phyloP scores from a whole-genome alignment of 2,113 vertebrate genomes.

The Trichechus manatus region DNA sequence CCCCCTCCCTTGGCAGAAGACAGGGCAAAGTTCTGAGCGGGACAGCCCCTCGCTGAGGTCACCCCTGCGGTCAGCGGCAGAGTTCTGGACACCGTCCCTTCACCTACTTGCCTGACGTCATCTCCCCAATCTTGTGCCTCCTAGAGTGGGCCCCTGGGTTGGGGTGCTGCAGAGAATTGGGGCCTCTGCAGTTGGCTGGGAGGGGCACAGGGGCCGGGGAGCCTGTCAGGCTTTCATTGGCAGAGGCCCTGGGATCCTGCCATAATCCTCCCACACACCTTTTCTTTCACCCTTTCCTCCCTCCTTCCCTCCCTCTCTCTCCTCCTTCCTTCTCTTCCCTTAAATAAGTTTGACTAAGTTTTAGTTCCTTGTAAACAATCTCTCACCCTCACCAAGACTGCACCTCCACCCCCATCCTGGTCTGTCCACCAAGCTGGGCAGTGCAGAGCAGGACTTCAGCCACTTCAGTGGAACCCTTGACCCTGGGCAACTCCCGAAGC shows the following conservation, averaged over 20 bases:
- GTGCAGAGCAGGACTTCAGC: not conserved
- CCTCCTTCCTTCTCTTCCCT: not conserved
- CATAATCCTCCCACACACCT: not conserved
- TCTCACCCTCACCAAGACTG: not conserved
- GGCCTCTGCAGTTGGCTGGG: no score
- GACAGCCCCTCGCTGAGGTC: not conserved
- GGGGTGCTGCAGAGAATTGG: not conserved
- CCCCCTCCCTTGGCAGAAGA: not conserved
- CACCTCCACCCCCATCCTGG: fast-evolving
- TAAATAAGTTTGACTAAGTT: not conserved
- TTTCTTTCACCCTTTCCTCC: not conserved
- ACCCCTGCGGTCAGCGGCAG: not conserved
- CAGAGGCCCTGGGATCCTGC: not conserved
- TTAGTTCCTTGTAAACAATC: not conserved
- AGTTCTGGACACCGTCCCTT: not conserved
- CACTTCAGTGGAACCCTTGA: not conserved
- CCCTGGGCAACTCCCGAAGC: not conserved
- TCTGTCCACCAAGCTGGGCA: not conserved
- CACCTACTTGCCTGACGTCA: fast-evolving
- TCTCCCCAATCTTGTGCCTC: not conserved
- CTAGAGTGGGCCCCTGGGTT: not conserved
- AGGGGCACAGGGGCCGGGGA: no score
- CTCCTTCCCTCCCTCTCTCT: not conserved
- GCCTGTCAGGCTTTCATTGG: fast-evolving
- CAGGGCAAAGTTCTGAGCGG: not conserved